Conservation (phyloP, 2,888 invertebrate species). For the Heliconius aoede region DNA sequence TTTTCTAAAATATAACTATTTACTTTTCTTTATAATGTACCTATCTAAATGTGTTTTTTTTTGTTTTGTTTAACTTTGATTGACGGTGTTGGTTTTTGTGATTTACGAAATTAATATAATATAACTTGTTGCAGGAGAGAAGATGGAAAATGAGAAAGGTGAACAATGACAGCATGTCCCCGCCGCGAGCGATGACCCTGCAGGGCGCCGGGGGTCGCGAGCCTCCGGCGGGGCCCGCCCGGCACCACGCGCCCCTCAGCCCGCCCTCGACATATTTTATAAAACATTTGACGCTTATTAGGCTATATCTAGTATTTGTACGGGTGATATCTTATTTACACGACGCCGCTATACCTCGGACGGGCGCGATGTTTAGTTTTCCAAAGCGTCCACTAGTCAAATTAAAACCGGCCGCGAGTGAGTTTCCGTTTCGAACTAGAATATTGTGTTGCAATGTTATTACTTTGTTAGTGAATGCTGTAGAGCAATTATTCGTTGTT, state of each 20-base stretch:
- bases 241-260: conserved; percentile 58
- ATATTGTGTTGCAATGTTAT: conserved; percentile 72
- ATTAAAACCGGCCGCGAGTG: conserved; percentile 71
- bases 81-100: background rate
- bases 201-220: conserved; percentile 67
- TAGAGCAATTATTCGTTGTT: conserved; percentile 81
- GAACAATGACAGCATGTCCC: conserved; percentile 80
- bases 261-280: conserved; percentile 65
- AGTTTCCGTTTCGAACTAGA: conserved; percentile 76
- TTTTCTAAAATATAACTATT: background rate
- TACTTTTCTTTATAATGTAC: background rate
- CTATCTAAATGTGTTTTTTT: background rate
- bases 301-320: conserved; percentile 77
- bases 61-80: background rate
- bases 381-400: conserved; percentile 82
- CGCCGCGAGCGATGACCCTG: conserved; percentile 79
- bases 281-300: conserved; percentile 78
- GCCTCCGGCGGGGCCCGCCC: conserved; percentile 64
- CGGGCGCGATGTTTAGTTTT: conserved; percentile 74
- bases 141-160: conserved; percentile 78
- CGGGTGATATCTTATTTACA: conserved; percentile 67
- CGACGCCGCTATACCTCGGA: conserved; percentile 61
- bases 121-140: conserved; percentile 75
- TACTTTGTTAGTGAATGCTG: conserved; percentile 75
- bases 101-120: background rate